These are phyloP conservation scores for Nematopogon swammerdamellus DNA, from an alignment of 2,888 invertebrate genomes.

Conservation along the genomic window DNA sequence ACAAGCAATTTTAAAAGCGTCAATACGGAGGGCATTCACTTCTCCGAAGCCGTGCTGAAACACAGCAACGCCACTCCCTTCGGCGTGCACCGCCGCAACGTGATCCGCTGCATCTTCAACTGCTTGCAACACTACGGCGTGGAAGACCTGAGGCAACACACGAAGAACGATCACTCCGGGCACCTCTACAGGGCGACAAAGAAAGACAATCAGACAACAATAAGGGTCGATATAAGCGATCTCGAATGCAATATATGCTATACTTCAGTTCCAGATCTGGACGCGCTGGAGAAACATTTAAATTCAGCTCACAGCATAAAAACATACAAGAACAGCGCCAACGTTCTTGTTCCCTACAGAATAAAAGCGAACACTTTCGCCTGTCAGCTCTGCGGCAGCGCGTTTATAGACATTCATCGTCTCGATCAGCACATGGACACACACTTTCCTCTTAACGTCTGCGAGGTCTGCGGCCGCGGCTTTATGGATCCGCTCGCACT, in stretches of 20 bases:
- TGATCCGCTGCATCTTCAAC: slow-evolving; percentile 33
- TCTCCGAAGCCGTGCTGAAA: slow-evolving; percentile 21
- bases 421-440: slow-evolving; percentile 1
- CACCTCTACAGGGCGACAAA: not conserved
- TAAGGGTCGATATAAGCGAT: slow-evolving; percentile 43
- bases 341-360: slow-evolving; percentile 2
- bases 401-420: not conserved
- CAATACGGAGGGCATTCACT: too few species aligned
- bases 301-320: slow-evolving; percentile 29
- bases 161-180: slow-evolving; percentile 26
- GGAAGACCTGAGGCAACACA: slow-evolving; percentile 29
- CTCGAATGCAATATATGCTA: slow-evolving; percentile 33
- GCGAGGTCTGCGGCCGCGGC: not conserved
- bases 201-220: slow-evolving; percentile 28
- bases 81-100: slow-evolving; percentile 39
- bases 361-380: not conserved
- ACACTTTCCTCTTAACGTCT: slow-evolving; percentile 1
- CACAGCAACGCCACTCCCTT: slow-evolving; percentile 43
- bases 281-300: slow-evolving; percentile 38
- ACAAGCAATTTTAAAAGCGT: too few species aligned
- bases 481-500: slow-evolving; percentile 1
- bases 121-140: slow-evolving; percentile 37
- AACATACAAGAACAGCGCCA: slow-evolving; percentile 38
- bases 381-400: slow-evolving; percentile 1
- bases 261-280: slow-evolving; percentile 31